Evolutionary conservation across 2,113 vertebrate genomes (phyloP).

Genomic region (Misgurnus mizolepis): DNA sequence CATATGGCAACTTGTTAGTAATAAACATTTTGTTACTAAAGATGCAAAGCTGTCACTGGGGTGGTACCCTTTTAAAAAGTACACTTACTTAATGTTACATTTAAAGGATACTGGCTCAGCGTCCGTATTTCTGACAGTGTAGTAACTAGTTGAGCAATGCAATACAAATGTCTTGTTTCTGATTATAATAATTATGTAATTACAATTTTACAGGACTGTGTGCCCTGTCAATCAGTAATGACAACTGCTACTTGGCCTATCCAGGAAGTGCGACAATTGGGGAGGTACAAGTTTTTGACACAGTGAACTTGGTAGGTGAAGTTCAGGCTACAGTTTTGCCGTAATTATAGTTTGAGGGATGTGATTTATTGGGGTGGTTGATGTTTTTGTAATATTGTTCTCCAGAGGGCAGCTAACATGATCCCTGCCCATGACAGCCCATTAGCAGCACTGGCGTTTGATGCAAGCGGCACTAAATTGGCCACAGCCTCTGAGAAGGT

Average conservation of each 20-base stretch:
- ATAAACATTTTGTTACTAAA: too few species aligned
- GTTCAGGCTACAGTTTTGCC: background rate
- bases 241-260: slow-evolving; percentile 97
- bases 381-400: background rate
- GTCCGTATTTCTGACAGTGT: background rate
- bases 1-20: background rate
- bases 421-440: slow-evolving; percentile 98
- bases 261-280: slow-evolving; percentile 96
- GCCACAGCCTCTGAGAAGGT: slow-evolving; percentile 99
- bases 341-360: background rate
- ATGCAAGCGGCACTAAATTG: slow-evolving; percentile 92
- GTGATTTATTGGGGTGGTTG: background rate
- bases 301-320: slow-evolving; percentile 90
- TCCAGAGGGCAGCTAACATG: slow-evolving; percentile 97
- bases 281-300: slow-evolving; percentile 98
- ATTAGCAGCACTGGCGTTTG: slow-evolving; percentile 93
- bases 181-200: too few species aligned
- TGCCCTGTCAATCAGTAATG: slow-evolving; percentile 94
- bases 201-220: slow-evolving; percentile 74
- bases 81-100: too few species aligned
- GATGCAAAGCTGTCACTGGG: background rate
- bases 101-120: too few species aligned
- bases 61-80: too few species aligned
- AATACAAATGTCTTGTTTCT: background rate
- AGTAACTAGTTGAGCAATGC: background rate